These are phyloP conservation scores for Zootoca vivipara DNA, from an alignment of 2,113 vertebrate species.

Conservation along the genomic window DNA sequence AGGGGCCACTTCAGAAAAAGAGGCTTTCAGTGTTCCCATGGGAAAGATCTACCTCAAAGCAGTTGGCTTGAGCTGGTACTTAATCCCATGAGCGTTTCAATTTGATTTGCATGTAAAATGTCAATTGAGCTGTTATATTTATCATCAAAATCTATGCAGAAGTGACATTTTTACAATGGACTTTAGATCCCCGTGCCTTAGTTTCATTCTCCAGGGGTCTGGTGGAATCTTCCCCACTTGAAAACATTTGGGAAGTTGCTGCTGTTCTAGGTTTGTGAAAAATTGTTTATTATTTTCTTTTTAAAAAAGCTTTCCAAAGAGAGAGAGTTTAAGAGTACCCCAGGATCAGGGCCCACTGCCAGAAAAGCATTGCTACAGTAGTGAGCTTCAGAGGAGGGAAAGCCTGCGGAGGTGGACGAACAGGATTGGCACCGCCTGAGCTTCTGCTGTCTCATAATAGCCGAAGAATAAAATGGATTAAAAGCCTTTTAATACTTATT, in stretches of 20 bases:
- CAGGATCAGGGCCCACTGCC: not conserved
- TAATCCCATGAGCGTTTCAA: not conserved
- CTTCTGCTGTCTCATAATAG: conserved; percentile 24
- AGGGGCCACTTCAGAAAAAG: not conserved
- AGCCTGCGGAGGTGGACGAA: not conserved
- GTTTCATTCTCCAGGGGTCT: not conserved
- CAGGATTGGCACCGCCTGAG: not conserved
- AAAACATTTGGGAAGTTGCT: not conserved
- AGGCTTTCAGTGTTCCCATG: not conserved
- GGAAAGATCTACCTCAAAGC: conserved; percentile 1
- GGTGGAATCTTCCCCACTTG: not conserved
- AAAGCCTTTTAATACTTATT: conserved; percentile 30
- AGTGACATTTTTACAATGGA: not conserved
- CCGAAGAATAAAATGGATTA: conserved; percentile 1
- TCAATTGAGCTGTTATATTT: not conserved
- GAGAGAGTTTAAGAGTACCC: no score
- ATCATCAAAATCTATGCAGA: not conserved
- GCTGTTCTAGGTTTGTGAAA: not conserved
- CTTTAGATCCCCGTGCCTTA: not conserved
- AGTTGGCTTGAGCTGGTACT: not conserved
- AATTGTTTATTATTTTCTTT: not conserved
- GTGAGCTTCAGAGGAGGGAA: not conserved
- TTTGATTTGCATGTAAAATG: conserved; percentile 1
- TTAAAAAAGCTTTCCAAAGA: not conserved
- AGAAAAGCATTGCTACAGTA: not conserved